Conservation (phyloP, 1,140 invertebrate genomes). For the Dinoponera quadriceps region DNA sequence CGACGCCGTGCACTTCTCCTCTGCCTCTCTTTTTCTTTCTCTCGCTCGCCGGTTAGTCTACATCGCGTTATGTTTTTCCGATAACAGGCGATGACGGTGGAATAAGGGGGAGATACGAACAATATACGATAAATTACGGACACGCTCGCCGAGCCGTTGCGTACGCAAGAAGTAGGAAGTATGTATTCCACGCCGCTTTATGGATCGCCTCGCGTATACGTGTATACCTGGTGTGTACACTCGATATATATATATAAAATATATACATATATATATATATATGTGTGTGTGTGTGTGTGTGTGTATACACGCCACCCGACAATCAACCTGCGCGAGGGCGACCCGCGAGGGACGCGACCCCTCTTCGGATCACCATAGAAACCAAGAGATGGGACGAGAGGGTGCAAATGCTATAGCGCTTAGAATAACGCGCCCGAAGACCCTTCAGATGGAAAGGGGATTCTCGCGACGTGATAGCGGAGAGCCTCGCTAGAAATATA, state of each 20-base stretch:
- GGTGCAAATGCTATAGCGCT: conserved; percentile 73
- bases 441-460: conserved; percentile 60
- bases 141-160: background rate
- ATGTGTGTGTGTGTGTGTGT: too few species aligned
- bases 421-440: conserved; percentile 67
- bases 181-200: conserved; percentile 30
- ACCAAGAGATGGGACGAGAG: conserved; percentile 72
- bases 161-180: conserved; percentile 41
- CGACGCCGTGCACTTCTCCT: background rate
- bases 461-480: conserved; percentile 42
- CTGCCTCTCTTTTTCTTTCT: too few species aligned
- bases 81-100: conserved; percentile 9
- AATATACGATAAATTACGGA: background rate
- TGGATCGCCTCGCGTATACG: conserved; percentile 12
- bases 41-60: background rate
- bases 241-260: background rate
- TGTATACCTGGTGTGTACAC: background rate
- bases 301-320: conserved; percentile 23
- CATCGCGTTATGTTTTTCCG: background rate
- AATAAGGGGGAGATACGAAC: background rate
- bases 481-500: conserved; percentile 24
- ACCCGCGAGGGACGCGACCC: conserved; percentile 65
- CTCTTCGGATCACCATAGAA: conserved; percentile 74
- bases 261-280: too few species aligned
- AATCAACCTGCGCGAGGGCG: conserved; percentile 65